Conservation (phyloP, 1,140 invertebrate genomes). For the Holotrichia oblita region DNA sequence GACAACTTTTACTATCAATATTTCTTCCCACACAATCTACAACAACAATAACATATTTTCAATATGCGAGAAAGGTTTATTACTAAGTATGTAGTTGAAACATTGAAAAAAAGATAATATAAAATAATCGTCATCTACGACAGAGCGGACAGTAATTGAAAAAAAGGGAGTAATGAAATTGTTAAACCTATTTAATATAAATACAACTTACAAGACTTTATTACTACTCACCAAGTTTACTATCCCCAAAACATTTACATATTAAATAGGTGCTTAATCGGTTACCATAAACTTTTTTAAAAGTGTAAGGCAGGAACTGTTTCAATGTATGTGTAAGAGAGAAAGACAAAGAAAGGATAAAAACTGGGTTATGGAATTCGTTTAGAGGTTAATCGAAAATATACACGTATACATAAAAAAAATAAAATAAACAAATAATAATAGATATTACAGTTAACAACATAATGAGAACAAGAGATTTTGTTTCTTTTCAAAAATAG, state of each 20-base stretch:
- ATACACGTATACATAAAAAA: slow-evolving; percentile 28
- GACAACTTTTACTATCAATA: too few relatives aligned
- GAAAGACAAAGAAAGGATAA: neutral
- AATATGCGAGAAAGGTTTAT: too few relatives aligned
- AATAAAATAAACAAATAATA: slow-evolving; percentile 41
- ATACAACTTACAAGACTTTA: neutral
- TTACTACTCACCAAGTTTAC: neutral
- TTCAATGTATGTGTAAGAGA: neutral
- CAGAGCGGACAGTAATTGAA: too few relatives aligned
- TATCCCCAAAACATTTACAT: neutral
- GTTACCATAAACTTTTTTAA: slow-evolving; percentile 3
- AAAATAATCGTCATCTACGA: too few relatives aligned
- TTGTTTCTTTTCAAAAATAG: slow-evolving; percentile 36
- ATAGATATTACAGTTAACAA: neutral
- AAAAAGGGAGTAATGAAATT: too few relatives aligned
- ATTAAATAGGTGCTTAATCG: slow-evolving; percentile 6
- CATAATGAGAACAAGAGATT: slow-evolving; percentile 36
- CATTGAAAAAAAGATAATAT: too few relatives aligned
- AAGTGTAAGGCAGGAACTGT: slow-evolving; percentile 8
- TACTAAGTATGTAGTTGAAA: too few relatives aligned
- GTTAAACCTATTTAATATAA: too few relatives aligned
- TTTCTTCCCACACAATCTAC: too few relatives aligned
- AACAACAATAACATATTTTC: too few relatives aligned
- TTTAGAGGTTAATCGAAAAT: slow-evolving; percentile 5
- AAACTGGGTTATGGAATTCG: slow-evolving; percentile 16